These are phyloP conservation scores for Eclectus roratus DNA, from an alignment of 2,113 vertebrate species.

Conservation along the genomic window DNA sequence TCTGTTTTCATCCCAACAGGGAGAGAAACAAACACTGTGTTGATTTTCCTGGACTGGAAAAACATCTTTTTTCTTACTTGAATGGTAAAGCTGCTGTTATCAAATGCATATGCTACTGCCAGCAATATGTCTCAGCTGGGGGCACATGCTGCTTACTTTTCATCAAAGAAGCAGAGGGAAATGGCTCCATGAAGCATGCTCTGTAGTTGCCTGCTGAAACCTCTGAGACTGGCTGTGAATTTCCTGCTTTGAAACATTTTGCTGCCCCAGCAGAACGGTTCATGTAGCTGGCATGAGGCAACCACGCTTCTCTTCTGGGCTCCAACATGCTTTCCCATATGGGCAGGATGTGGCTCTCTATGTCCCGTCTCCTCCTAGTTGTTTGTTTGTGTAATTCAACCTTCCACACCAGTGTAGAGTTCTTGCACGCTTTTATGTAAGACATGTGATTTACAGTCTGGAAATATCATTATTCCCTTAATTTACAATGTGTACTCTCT, in stretches of 20 bases:
- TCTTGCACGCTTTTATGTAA: background rate
- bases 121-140: constrained; percentile 13
- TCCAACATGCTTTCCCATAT: constrained; percentile 32
- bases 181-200: background rate
- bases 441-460: background rate
- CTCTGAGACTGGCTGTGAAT: constrained; percentile 1
- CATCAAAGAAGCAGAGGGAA: constrained; percentile 29
- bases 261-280: background rate
- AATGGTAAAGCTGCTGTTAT: background rate
- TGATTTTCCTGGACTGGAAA: background rate
- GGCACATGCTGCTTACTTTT: constrained; percentile 2
- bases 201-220: constrained; percentile 7
- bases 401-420: background rate
- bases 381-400: constrained; percentile 38
- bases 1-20: background rate
- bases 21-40: background rate
- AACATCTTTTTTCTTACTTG: background rate
- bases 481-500: accelerated
- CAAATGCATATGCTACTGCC: background rate
- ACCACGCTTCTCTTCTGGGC: constrained; percentile 44
- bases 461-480: background rate
- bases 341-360: constrained; percentile 48
- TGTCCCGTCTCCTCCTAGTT: constrained; percentile 16
- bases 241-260: constrained; percentile 49
- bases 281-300: constrained; percentile 30